Percentiles rank a stretch among this genome's conserved stretches.
phyloP scores from a whole-genome alignment of 2,113 vertebrate species.

The Eublepharis macularius region DNA sequence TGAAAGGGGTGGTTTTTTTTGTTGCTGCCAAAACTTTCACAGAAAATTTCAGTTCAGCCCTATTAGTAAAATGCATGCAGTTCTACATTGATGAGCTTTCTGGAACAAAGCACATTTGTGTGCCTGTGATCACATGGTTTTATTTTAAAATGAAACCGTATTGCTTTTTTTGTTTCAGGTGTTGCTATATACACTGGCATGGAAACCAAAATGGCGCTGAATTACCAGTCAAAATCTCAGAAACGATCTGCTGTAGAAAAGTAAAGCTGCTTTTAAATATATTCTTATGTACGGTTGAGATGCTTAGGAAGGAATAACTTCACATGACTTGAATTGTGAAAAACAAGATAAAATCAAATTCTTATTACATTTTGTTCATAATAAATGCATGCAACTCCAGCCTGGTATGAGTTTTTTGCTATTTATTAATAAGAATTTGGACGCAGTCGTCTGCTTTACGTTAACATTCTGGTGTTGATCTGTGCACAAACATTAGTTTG shows the following conservation, averaged over 20 bases:
- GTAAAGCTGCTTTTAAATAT: constrained; percentile 72
- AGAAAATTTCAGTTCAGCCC: background rate
- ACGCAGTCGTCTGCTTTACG: background rate
- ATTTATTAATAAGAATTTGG: background rate
- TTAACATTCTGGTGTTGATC: background rate
- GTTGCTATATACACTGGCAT: constrained; percentile 98
- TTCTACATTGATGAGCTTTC: background rate
- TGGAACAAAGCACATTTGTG: background rate
- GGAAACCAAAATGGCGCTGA: constrained; percentile 99
- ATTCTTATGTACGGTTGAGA: constrained; percentile 11
- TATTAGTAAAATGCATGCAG: background rate
- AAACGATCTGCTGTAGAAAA: constrained; percentile 99
- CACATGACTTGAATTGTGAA: background rate
- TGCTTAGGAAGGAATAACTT: background rate
- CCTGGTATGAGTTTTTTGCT: background rate
- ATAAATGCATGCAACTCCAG: background rate
- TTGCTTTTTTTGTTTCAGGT: constrained; percentile 73
- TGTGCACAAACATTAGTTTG: background rate
- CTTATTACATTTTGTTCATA: background rate
- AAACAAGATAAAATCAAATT: background rate
- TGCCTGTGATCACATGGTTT: background rate
- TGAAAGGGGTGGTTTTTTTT: background rate
- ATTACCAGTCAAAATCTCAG: constrained; percentile 97
- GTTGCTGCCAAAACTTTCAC: too few species aligned
- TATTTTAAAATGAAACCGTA: constrained; percentile 21